These are phyloP conservation scores for Papio anubis DNA, from an alignment of 2,113 vertebrate genomes.

Conservation along the genomic window DNA sequence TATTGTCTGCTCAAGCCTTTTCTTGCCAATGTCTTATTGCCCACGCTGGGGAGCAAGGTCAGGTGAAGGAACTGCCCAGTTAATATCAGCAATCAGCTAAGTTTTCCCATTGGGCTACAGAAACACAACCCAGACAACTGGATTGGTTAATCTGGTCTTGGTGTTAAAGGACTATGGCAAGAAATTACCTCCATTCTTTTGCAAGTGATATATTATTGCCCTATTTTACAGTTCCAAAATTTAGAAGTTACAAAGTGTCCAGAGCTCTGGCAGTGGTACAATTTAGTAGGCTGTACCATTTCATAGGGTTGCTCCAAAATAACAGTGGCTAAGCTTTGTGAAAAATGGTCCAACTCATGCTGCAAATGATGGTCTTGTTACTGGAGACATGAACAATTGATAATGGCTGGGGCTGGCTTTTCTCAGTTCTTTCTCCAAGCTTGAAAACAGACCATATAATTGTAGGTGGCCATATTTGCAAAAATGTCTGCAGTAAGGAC, in stretches of 20 bases:
- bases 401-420: constrained; percentile 49
- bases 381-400: constrained; percentile 58
- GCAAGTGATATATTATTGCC: constrained; percentile 44
- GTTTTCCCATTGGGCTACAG: constrained; percentile 59
- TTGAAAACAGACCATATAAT: constrained; percentile 46
- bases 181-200: constrained; percentile 71
- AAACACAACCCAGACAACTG: constrained; percentile 61
- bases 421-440: constrained; percentile 11
- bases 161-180: constrained; percentile 55
- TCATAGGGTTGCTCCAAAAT: constrained; percentile 58
- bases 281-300: constrained; percentile 49
- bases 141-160: constrained; percentile 71
- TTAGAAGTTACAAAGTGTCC: constrained; percentile 65
- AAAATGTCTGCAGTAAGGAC: neutral
- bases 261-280: constrained; percentile 47
- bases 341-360: constrained; percentile 48
- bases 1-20: neutral
- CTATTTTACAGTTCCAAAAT: constrained; percentile 27
- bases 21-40: neutral
- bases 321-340: constrained; percentile 61
- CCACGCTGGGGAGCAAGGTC: neutral
- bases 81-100: constrained; percentile 54
- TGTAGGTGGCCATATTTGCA: constrained; percentile 60
- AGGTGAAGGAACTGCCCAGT: constrained; percentile 42
- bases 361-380: constrained; percentile 75